These are phyloP conservation scores for Maccullochella peelii DNA, from an alignment of 2,113 vertebrate genomes.

Conservation along the genomic window DNA sequence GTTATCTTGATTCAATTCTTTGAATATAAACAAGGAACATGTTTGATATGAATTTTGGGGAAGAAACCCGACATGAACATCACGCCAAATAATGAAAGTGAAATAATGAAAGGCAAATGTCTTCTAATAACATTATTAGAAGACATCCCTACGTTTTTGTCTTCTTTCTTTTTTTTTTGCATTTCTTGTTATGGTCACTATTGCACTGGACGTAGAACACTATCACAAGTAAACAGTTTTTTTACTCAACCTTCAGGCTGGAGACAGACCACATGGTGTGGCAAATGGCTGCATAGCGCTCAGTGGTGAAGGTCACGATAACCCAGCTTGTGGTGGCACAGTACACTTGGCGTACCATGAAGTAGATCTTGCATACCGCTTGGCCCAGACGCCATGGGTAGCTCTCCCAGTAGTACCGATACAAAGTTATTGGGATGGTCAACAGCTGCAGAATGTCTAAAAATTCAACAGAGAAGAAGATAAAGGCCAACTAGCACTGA, in stretches of 20 bases:
- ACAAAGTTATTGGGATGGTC: slow-evolving; percentile 84
- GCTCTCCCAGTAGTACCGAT: slow-evolving; percentile 87
- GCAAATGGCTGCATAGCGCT: slow-evolving; percentile 85
- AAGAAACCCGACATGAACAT: neutral
- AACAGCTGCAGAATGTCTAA: slow-evolving; percentile 82
- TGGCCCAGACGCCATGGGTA: slow-evolving; percentile 85
- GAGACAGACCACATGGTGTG: slow-evolving; percentile 86
- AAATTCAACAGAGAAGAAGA: neutral
- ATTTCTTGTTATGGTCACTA: neutral
- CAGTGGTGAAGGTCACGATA: slow-evolving; percentile 82
- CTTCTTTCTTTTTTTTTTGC: neutral
- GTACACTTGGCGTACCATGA: slow-evolving; percentile 85
- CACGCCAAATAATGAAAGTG: neutral
- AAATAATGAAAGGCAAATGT: too few relatives aligned
- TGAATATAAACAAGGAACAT: slow-evolving; percentile 2
- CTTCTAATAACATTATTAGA: too few relatives aligned
- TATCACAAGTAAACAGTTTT: neutral
- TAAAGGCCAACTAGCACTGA: neutral
- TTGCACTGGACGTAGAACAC: neutral
- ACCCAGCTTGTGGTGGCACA: slow-evolving; percentile 86
- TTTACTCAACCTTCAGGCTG: slow-evolving; percentile 68
- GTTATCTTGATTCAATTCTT: neutral
- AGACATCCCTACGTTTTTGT: neutral
- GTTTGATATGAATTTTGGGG: neutral
- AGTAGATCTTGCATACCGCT: slow-evolving; percentile 82